Base-by-base conservation (phyloP, 1,140 invertebrate genomes). In the Brachionus asplanchnoidis region DNA sequence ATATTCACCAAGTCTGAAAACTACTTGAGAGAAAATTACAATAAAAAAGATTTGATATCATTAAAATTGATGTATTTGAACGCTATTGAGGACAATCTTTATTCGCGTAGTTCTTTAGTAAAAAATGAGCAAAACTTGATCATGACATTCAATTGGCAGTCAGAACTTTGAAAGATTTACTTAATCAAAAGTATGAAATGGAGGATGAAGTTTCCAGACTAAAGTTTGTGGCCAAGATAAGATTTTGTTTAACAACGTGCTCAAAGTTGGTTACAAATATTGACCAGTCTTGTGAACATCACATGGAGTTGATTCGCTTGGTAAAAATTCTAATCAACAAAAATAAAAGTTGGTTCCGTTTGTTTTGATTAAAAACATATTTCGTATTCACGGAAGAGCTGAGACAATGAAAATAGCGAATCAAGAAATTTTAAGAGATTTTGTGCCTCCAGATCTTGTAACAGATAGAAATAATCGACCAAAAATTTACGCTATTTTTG, bases 41-140 rank as follows among this genome's bases (percentile, higher is more conserved):
- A 53, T n/a, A 11, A 46, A 77, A 46, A 77, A 50, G 73, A 77
- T 50, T 36, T 77, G 32, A 26, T 23, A 26, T 50, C 40, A 20
- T 77, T 77, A 20, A 77, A 77, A 28, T 77, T 77, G 26, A 77
- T 77, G 73, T 77, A 50, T 77, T 50, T 77, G 8, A 77, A 77
- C 28, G 17, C 73, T 9, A 26, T 77, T 11, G 73, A 77, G 12
- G 73, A 77, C 26, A 77, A 50, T 28, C 23, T 50, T 50, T 77
- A 77, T 50, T 77, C 73, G 46, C 40, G 44, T 12, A 46, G 73
- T 14, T 46, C 73, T 23, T 3, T 50, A 12, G 50, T 46, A 50
- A 23, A 26, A 2, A 14, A 26, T 50, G 42, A 77, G 28, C 23
- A 77, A 4, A 77, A 77, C 42, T 77, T 50, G 42, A 77, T 26